phyloP scores from a whole-genome alignment of 2,113 vertebrate species.

The Gymnorhina tibicen region DNA sequence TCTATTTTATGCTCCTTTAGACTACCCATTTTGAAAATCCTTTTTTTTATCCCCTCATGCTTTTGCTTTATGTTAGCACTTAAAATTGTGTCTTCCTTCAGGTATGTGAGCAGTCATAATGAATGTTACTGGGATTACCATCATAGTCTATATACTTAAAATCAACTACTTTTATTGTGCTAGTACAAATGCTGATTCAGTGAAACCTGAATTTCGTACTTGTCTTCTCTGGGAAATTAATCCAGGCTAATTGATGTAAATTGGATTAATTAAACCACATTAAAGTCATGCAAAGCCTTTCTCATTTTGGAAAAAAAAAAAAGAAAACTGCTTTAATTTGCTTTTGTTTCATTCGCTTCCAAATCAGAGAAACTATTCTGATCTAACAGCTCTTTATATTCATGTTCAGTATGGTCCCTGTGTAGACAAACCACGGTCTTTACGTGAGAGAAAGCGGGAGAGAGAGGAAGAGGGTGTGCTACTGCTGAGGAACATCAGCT shows the following conservation, averaged over 20 bases:
- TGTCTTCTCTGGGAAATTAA: background rate
- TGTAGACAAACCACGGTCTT: background rate
- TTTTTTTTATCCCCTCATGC: background rate
- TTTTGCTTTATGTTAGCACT: background rate
- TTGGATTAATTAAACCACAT: background rate
- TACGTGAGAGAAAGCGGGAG: background rate
- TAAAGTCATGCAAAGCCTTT: background rate
- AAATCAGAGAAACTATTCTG: background rate
- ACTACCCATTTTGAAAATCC: background rate
- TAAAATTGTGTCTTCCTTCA: background rate
- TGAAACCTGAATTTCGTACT: background rate
- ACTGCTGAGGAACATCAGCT: background rate
- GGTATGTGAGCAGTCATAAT: background rate
- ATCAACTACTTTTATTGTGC: background rate
- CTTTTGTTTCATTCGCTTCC: background rate
- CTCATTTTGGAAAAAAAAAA: background rate
- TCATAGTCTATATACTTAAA: background rate
- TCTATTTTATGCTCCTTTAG: background rate
- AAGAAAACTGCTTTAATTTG: background rate
- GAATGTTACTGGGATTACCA: background rate
- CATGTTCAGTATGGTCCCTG: background rate
- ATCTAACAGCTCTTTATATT: background rate
- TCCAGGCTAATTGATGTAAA: background rate
- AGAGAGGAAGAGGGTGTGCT: background rate
- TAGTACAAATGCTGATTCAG: background rate